Conservation (phyloP, 2,888 invertebrate species). For the Dysmachus trigonus region DNA sequence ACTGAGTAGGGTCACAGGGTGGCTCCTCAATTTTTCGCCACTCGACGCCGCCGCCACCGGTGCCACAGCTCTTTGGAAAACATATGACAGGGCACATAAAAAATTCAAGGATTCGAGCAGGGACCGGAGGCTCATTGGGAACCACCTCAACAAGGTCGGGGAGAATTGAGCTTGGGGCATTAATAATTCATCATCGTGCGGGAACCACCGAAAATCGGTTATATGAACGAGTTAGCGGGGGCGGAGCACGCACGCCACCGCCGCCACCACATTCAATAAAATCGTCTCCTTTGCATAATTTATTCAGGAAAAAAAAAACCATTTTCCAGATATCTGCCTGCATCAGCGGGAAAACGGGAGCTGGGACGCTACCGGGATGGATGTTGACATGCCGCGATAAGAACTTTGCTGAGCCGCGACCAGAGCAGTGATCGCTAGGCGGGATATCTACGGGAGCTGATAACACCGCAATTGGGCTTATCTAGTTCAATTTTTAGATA, state of each 20-base stretch:
- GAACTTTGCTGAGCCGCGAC: not conserved
- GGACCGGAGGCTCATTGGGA: not conserved
- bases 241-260: not conserved
- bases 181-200: constrained; percentile 2
- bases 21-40: not conserved
- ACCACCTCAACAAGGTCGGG: not conserved
- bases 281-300: constrained; percentile 33
- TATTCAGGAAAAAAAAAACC: constrained; percentile 1
- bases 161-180: not conserved
- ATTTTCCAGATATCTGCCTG: constrained; percentile 32
- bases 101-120: not conserved
- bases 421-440: not conserved
- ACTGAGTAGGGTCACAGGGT: not conserved
- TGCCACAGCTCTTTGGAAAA: not conserved
- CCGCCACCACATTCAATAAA: constrained; percentile 19
- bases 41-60: not conserved
- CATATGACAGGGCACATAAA: not conserved
- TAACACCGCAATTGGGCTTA: not conserved
- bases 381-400: not conserved
- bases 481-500: not conserved
- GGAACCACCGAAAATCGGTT: not conserved
- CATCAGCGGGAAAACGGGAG: not conserved
- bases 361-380: not conserved
- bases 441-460: not conserved
- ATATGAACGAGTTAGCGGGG: not conserved